Base-by-base conservation (phyloP, 2,888 invertebrate species). In the Smittia sp. region DNA sequence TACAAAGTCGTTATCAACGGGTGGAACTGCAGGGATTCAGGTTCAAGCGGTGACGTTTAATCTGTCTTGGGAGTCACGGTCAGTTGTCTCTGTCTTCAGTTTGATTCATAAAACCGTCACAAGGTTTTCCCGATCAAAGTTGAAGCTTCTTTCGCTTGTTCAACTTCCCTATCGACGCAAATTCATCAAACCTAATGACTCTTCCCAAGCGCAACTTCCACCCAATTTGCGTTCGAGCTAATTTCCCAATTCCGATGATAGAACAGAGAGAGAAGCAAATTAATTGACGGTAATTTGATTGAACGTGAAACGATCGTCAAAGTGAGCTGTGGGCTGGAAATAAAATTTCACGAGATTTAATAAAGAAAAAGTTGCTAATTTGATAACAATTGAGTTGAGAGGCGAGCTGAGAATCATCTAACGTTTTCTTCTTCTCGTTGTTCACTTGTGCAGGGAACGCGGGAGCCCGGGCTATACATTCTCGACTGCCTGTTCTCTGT, bases 401-500 rank as follows among this genome's bases (percentile, higher is more conserved):
- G 46, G n/a, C n/a, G n/a, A 46, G 15, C 11, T 46, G 15, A 58
- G 58, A 58, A 58, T n/a, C 46, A 46, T 46, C 32, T 32, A 3
- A 32, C 32, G 15, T n/a, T 46, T 46, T 46, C 15, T 46, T 20
- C 22, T 58, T 32, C 13, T 46, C 15, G 46, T 46, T 46, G 46
- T 46, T 46, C 46, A 46, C n/a, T 46, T 46, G 85, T 86, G 78
- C 85, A 91, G 91, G 89, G 88, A 79, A 87, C 87, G 77, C 85
- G 86, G 79, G 89, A 91, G 80, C 87, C 88, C 75, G 85, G 85
- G 18, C 84, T 92, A 74, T 93, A 92, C 82, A 85, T 93, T 75
- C 82, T 93, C 80, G 94, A 95, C 85, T 92, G 93, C 80, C 83
- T 92, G 75, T 93, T 94, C 84, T 93, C 94, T 9, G 92, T 94